Percentiles rank a stretch among this genome's conserved stretches.
These are phyloP conservation scores for Pollenia amentaria DNA, from an alignment of 2,888 invertebrate genomes.

Conservation along the genomic window DNA sequence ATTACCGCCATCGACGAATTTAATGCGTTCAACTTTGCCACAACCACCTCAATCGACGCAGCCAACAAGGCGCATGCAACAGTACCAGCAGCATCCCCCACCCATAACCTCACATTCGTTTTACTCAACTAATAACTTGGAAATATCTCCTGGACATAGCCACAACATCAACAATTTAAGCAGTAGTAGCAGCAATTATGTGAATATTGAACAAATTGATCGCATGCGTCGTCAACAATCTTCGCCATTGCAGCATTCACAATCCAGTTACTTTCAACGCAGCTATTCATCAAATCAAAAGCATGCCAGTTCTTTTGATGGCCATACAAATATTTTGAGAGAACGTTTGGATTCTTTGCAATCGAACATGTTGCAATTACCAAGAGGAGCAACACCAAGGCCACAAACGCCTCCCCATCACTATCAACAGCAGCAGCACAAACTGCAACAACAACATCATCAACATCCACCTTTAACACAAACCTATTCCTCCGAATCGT, in stretches of 20 bases:
- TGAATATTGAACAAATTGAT: conserved; percentile 87
- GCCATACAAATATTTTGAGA: conserved; percentile 74
- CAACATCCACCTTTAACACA: conserved; percentile 72
- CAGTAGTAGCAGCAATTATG: conserved; percentile 84
- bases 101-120: conserved; percentile 71
- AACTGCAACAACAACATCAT: conserved; percentile 73
- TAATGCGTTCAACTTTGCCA: conserved; percentile 67
- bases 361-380: conserved; percentile 79
- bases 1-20: conserved; percentile 79
- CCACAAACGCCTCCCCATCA: conserved; percentile 74
- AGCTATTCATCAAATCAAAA: conserved; percentile 83
- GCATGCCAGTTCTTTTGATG: conserved; percentile 82
- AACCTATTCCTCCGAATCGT: conserved; percentile 83
- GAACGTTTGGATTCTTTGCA: conserved; percentile 77
- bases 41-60: conserved; percentile 69
- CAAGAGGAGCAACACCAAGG: conserved; percentile 76
- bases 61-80: conserved; percentile 68
- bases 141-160: conserved; percentile 58
- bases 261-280: conserved; percentile 82
- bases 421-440: conserved; percentile 73
- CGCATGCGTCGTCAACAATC: conserved; percentile 85
- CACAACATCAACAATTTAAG: conserved; percentile 55
- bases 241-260: conserved; percentile 80
- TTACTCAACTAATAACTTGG: conserved; percentile 75
- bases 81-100: conserved; percentile 60